Percentiles rank a stretch among this genome's conserved stretches.
phyloP scores from a whole-genome alignment of 1,140 invertebrate genomes.

The Zaprionus africanus region DNA sequence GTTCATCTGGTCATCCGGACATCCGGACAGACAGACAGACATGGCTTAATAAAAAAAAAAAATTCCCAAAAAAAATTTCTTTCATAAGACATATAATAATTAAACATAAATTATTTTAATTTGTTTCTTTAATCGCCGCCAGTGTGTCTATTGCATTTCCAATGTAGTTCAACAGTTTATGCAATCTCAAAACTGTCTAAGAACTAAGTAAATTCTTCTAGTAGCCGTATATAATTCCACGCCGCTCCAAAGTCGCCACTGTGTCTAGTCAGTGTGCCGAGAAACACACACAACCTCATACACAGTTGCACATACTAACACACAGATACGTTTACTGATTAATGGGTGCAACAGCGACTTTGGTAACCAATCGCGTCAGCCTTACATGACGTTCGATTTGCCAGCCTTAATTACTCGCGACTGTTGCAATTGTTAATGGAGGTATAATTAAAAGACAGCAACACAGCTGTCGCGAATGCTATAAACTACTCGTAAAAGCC shows the following conservation, averaged over 20 bases:
- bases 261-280: constrained; percentile 15
- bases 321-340: constrained; percentile 29
- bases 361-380: constrained; percentile 6
- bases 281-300: background rate
- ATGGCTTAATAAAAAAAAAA: too few species aligned
- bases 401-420: constrained; percentile 35
- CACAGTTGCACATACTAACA: background rate
- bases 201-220: background rate
- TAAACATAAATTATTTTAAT: too few species aligned
- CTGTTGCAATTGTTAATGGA: constrained; percentile 44
- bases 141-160: too few species aligned
- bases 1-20: too few species aligned
- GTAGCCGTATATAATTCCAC: background rate
- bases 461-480: constrained; percentile 28
- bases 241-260: background rate
- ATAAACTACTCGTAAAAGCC: constrained; percentile 5
- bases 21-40: too few species aligned
- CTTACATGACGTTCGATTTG: constrained; percentile 48
- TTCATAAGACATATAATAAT: too few species aligned
- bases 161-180: background rate
- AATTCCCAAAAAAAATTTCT: too few species aligned
- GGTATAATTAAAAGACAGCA: constrained; percentile 41
- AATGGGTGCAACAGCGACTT: constrained; percentile 23
- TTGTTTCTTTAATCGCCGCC: too few species aligned
- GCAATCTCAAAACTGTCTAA: background rate